Evolutionary conservation across 2,797 vertebrate genomes (phyloP).

Genomic region (Anguilla obscura): DNA sequence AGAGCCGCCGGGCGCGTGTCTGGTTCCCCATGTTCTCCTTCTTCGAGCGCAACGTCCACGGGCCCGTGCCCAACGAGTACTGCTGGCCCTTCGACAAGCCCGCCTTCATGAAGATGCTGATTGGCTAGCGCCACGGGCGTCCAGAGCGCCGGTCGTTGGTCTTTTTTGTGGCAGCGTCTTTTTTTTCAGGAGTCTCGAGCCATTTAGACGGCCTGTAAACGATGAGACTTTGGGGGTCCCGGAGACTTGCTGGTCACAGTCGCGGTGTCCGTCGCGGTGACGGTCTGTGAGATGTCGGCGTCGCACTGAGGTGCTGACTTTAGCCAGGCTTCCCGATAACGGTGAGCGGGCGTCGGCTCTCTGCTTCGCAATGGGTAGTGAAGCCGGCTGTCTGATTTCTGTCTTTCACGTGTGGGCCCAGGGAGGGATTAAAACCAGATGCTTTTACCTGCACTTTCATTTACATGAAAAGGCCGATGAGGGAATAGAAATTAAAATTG

Average conservation of each 20-base stretch:
- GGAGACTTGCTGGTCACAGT: not conserved
- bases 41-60: constrained; percentile 96
- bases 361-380: not conserved
- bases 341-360: not conserved
- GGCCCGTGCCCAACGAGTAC: constrained; percentile 96
- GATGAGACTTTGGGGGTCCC: constrained; percentile 9
- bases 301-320: constrained; percentile 42
- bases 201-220: constrained; percentile 43
- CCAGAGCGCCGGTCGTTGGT: not conserved
- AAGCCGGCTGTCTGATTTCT: too few relatives aligned
- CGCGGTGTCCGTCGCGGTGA: not conserved
- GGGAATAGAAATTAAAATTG: constrained; percentile 47
- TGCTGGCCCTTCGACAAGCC: constrained; percentile 94
- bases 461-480: not conserved
- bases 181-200: constrained; percentile 37
- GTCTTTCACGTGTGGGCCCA: not conserved
- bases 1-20: constrained; percentile 93
- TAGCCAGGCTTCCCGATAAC: constrained; percentile 23
- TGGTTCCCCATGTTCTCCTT: constrained; percentile 99
- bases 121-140: constrained; percentile 72
- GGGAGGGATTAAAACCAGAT: not conserved
- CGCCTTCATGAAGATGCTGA: constrained; percentile 79
- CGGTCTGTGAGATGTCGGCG: constrained; percentile 32
- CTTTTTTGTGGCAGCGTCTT: not conserved
- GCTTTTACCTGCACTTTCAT: not conserved